These are phyloP conservation scores for Drosophila parthenogenetica DNA, from an alignment of 2,888 invertebrate genomes.

Conservation along the genomic window DNA sequence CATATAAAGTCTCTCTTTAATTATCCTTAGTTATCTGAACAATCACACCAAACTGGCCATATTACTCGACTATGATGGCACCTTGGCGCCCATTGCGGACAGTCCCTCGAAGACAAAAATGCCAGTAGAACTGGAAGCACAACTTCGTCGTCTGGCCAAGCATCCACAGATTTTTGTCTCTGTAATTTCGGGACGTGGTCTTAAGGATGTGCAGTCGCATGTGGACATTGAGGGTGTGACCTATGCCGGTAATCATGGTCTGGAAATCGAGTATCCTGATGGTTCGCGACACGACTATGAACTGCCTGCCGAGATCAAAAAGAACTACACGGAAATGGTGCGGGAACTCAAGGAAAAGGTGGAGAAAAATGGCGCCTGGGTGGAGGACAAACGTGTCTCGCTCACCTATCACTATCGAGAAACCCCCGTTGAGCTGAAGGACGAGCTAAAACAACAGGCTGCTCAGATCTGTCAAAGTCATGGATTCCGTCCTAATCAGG, in stretches of 20 bases:
- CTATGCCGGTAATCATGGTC: slow-evolving; percentile 91
- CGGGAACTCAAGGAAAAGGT: slow-evolving; percentile 88
- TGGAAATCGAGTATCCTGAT: slow-evolving; percentile 91
- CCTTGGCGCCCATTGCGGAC: slow-evolving; percentile 89
- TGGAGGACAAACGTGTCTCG: slow-evolving; percentile 90
- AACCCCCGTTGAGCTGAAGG: slow-evolving; percentile 87
- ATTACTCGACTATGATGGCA: slow-evolving; percentile 91
- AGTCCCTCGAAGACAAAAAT: slow-evolving; percentile 90
- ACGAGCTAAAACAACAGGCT: slow-evolving; percentile 86
- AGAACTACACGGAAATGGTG: slow-evolving; percentile 88
- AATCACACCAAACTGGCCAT: slow-evolving; percentile 88
- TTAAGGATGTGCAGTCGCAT: slow-evolving; percentile 89
- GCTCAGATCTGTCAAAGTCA: slow-evolving; percentile 87
- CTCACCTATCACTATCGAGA: slow-evolving; percentile 91
- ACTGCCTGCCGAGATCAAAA: slow-evolving; percentile 88
- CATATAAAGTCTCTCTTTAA: no score
- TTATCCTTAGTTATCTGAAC: slow-evolving; percentile 84
- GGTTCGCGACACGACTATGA: slow-evolving; percentile 90
- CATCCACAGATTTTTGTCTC: slow-evolving; percentile 90
- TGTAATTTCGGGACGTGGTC: slow-evolving; percentile 90
- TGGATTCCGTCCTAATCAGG: slow-evolving; percentile 88
- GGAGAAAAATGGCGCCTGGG: slow-evolving; percentile 89
- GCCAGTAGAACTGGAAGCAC: slow-evolving; percentile 88
- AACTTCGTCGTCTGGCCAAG: slow-evolving; percentile 88
- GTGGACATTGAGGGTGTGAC: slow-evolving; percentile 87